Evolutionary conservation across 1,140 invertebrate genomes (phyloP).

Genomic region (Matsumurasca onukii): DNA sequence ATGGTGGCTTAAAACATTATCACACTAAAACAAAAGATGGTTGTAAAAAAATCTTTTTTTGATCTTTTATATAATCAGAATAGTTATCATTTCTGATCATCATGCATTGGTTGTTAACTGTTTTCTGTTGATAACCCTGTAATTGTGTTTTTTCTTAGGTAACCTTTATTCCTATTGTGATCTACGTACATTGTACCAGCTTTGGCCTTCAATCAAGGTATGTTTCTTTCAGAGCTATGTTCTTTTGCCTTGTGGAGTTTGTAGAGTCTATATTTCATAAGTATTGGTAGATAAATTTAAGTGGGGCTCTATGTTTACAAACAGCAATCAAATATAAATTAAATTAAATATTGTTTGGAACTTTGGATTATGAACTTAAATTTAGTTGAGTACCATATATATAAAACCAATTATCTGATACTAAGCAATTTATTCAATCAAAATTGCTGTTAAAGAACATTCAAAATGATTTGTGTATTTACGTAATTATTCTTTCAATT

Average conservation of each 20-base stretch:
- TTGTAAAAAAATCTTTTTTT: too few relatives aligned
- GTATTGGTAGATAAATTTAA: conserved; percentile 35
- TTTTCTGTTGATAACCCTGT: too few relatives aligned
- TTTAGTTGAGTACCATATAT: too few relatives aligned
- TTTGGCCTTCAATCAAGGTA: conserved; percentile 46
- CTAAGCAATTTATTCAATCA: conserved; percentile 26
- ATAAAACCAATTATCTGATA: conserved; percentile 43
- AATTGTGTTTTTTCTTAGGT: conserved; percentile 29
- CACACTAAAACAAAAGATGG: too few relatives aligned
- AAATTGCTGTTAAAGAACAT: background rate
- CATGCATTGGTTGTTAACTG: too few relatives aligned
- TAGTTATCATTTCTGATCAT: too few relatives aligned
- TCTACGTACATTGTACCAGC: conserved; percentile 47
- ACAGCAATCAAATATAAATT: too few relatives aligned
- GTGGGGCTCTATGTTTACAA: conserved; percentile 38
- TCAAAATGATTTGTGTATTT: background rate
- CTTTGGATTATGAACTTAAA: too few relatives aligned
- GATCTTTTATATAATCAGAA: too few relatives aligned
- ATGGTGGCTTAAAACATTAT: too few relatives aligned
- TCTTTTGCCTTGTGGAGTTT: too few relatives aligned
- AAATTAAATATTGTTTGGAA: too few relatives aligned
- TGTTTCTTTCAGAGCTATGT: background rate
- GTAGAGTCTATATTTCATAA: background rate
- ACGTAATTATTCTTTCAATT: background rate
- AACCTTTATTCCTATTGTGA: conserved; percentile 45